A percentile compares a stretch with the other conserved stretches of the same genome.
Evolutionary conservation across 2,888 invertebrate species (phyloP).

Genomic region (Mamestra brassicae): DNA sequence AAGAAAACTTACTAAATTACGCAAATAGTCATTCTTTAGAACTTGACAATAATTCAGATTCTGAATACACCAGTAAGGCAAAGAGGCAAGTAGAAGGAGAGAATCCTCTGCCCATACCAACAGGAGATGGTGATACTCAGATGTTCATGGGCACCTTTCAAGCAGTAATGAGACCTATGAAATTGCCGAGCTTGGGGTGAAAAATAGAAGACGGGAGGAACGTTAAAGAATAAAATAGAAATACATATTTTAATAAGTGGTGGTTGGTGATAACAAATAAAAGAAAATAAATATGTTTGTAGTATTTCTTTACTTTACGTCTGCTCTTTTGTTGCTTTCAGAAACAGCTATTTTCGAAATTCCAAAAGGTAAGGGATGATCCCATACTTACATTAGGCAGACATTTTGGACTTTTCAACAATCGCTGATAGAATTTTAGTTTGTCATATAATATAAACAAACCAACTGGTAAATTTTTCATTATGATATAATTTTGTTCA

Average conservation of each 20-base stretch:
- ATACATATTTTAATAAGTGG: not conserved
- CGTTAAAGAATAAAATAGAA: no score
- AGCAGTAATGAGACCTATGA: constrained; percentile 74
- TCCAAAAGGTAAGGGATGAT: no score
- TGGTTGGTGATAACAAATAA: constrained; percentile 17
- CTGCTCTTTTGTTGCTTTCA: no score
- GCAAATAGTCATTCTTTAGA: constrained; percentile 34
- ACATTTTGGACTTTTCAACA: no score
- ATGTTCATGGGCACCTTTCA: constrained; percentile 77
- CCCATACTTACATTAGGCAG: no score
- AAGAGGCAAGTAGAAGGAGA: constrained; percentile 63
- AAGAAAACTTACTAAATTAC: constrained; percentile 37
- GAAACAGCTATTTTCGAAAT: no score
- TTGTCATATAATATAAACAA: not conserved
- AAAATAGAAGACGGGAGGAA: not conserved
- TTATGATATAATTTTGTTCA: constrained; percentile 1
- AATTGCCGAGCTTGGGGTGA: constrained; percentile 58
- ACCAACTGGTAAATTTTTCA: not conserved
- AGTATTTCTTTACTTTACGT: constrained; percentile 5
- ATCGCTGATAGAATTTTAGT: no score
- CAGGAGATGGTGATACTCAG: constrained; percentile 66
- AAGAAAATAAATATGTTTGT: not conserved
- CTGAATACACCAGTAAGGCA: constrained; percentile 4
- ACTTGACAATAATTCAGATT: constrained; percentile 7
- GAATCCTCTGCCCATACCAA: constrained; percentile 35